Conservation (phyloP, 1,140 invertebrate species). For the Heliothis subflexa region DNA sequence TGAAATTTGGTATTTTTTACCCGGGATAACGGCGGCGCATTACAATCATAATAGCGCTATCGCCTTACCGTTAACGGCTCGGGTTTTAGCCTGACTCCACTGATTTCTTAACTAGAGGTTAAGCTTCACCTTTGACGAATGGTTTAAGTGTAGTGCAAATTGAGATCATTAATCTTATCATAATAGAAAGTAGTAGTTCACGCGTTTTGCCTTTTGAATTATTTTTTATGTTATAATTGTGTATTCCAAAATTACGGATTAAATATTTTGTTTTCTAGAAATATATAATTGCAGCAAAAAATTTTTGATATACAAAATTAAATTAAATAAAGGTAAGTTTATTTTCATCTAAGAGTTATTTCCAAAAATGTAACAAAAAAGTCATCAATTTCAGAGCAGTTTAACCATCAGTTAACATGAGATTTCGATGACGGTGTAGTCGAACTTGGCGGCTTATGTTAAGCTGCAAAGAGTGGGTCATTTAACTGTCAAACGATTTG, state of each 20-base stretch:
- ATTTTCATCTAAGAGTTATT: too few species aligned
- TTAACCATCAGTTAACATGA: neutral
- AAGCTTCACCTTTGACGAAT: neutral
- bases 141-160: neutral
- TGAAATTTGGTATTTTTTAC: conserved; percentile 66
- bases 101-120: conserved; percentile 45
- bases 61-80: conserved; percentile 81
- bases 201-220: neutral
- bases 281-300: neutral
- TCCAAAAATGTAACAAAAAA: too few species aligned
- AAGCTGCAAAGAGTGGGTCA: conserved; percentile 71
- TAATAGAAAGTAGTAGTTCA: too few species aligned
- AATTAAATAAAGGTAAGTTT: neutral
- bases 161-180: neutral
- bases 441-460: conserved; percentile 43
- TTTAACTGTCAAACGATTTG: conserved; percentile 71
- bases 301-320: neutral
- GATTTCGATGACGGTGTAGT: conserved; percentile 24
- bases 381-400: neutral
- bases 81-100: conserved; percentile 54
- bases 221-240: neutral
- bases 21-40: conserved; percentile 76
- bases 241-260: neutral
- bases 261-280: neutral
- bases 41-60: conserved; percentile 83